phyloP scores from a whole-genome alignment of 2,797 vertebrate genomes.

The Xiphophorus birchmanni region DNA sequence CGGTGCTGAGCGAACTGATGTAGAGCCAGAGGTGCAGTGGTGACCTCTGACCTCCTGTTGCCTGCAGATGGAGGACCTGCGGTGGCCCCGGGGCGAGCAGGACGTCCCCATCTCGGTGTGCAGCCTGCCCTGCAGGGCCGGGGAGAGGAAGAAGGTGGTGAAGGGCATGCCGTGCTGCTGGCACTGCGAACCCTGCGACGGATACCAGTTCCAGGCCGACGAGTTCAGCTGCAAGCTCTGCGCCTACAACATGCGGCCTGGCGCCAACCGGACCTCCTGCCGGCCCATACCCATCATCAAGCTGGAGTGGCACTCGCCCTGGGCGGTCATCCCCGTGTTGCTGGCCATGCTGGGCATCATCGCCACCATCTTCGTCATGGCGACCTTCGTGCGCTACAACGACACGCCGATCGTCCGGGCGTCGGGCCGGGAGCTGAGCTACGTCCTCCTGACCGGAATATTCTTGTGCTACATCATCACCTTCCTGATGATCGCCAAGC shows the following conservation, averaged over 20 bases:
- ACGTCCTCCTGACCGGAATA: slow-evolving; percentile 94
- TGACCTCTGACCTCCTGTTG: slow-evolving; percentile 58
- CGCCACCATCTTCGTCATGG: slow-evolving; percentile 93
- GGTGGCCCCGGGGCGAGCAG: slow-evolving; percentile 87
- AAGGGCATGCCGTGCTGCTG: slow-evolving; percentile 95
- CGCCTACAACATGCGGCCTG: slow-evolving; percentile 89
- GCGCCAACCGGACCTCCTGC: slow-evolving; percentile 89
- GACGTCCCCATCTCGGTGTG: slow-evolving; percentile 89
- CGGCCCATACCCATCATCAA: slow-evolving; percentile 91
- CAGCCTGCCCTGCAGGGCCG: slow-evolving; percentile 88
- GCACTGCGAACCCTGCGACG: slow-evolving; percentile 94
- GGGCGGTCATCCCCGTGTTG: slow-evolving; percentile 94
- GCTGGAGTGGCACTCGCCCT: slow-evolving; percentile 95
- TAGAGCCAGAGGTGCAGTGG: not conserved
- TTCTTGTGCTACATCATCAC: slow-evolving; percentile 97
- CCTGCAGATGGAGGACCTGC: slow-evolving; percentile 91
- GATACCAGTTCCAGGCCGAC: slow-evolving; percentile 92
- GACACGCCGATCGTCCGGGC: slow-evolving; percentile 95
- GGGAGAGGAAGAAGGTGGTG: slow-evolving; percentile 93
- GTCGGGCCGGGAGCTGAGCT: slow-evolving; percentile 93
- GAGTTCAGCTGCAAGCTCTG: slow-evolving; percentile 93
- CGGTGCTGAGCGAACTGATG: not conserved
- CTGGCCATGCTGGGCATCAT: slow-evolving; percentile 94
- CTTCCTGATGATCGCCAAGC: slow-evolving; percentile 96
- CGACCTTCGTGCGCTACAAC: slow-evolving; percentile 92